Evolutionary conservation across 2,888 invertebrate genomes (phyloP).

Genomic region (Drosophila prostipennis): DNA sequence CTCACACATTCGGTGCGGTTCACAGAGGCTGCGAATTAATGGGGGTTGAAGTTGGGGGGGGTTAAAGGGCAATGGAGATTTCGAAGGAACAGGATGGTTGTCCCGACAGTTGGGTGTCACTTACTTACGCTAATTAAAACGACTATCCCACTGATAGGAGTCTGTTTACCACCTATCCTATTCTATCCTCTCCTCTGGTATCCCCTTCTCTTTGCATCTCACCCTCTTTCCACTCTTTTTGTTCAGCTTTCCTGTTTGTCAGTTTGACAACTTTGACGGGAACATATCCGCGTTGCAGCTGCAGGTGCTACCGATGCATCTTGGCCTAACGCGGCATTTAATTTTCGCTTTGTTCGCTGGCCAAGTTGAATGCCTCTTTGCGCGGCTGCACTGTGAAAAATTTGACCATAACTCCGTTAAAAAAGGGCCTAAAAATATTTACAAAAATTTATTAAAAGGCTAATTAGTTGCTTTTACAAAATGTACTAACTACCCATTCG

Average conservation of each 20-base stretch:
- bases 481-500: too few species aligned
- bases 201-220: background rate
- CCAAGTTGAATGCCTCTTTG: constrained; percentile 18
- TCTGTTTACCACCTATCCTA: constrained; percentile 4
- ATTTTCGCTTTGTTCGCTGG: constrained; percentile 39
- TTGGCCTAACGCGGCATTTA: constrained; percentile 47
- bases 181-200: background rate
- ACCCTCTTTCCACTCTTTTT: background rate
- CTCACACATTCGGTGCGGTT: background rate
- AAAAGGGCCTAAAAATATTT: too few species aligned
- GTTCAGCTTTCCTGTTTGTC: constrained; percentile 45
- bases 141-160: constrained; percentile 35
- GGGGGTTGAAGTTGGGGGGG: background rate
- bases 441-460: too few species aligned
- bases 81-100: background rate
- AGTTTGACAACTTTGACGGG: constrained; percentile 60
- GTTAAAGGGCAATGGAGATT: background rate
- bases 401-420: too few species aligned
- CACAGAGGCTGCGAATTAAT: background rate
- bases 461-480: too few species aligned
- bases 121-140: constrained; percentile 77
- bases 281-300: constrained; percentile 43
- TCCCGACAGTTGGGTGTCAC: constrained; percentile 63
- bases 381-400: background rate
- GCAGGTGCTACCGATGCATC: constrained; percentile 28